Percentiles rank a stretch among this genome's conserved stretches.
Conservation (phyloP, 1,140 invertebrate species). For the Zaprionus taronus region DNA sequence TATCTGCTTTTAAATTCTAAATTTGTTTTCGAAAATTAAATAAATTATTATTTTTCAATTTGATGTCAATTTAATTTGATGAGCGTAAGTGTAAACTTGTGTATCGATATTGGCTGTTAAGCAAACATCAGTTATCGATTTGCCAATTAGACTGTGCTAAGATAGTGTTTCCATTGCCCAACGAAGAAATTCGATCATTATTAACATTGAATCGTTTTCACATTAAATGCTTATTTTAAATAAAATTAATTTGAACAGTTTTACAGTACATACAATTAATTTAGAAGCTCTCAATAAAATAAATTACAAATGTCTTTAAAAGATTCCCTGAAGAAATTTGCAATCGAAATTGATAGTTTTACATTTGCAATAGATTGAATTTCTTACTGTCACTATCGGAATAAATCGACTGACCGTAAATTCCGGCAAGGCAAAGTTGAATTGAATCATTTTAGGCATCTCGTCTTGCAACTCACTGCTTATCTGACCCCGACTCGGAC, state of each 20-base stretch:
- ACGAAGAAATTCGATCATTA: background rate
- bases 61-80: background rate
- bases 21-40: too few species aligned
- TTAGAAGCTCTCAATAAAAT: background rate
- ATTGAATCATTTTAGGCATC: slow-evolving; percentile 18
- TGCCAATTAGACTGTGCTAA: background rate
- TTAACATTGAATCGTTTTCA: too few species aligned
- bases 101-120: background rate
- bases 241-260: background rate
- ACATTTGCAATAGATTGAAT: slow-evolving; percentile 6
- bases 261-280: background rate
- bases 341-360: background rate
- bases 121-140: background rate
- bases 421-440: slow-evolving; percentile 7
- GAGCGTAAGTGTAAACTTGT: background rate
- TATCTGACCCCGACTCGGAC: slow-evolving; percentile 39
- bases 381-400: slow-evolving; percentile 8
- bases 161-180: background rate
- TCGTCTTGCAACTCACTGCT: slow-evolving; percentile 65
- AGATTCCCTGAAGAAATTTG: background rate
- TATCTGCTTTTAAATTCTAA: too few species aligned
- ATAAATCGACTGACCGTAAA: slow-evolving; percentile 34
- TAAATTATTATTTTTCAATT: too few species aligned
- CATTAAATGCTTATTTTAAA: background rate
- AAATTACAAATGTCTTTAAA: background rate